Conservation (phyloP, 2,797 vertebrate species). For the Squalus acanthias region DNA sequence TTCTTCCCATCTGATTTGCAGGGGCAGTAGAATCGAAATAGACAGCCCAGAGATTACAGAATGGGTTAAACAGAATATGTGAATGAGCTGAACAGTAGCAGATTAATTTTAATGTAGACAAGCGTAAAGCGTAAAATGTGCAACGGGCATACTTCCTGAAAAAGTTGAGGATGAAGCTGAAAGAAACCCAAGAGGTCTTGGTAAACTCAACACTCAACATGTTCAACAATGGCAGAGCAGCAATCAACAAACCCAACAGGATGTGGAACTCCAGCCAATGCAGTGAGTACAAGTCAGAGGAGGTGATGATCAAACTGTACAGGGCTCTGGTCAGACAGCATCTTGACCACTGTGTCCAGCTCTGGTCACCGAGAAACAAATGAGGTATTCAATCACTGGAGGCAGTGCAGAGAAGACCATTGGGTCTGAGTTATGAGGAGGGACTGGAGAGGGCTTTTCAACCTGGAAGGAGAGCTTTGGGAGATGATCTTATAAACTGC, state of each 20-base stretch:
- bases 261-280: neutral
- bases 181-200: neutral
- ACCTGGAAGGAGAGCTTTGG: neutral
- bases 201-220: neutral
- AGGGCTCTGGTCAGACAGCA: neutral
- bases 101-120: neutral
- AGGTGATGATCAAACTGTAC: neutral
- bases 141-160: neutral
- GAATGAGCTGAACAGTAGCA: neutral
- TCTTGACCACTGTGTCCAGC: neutral
- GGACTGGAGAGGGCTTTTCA: neutral
- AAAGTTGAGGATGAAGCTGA: neutral
- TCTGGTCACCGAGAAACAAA: neutral
- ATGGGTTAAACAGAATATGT: neutral
- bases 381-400: no score
- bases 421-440: neutral
- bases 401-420: neutral
- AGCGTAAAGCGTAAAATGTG: neutral
- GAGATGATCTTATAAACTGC: neutral
- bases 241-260: neutral
- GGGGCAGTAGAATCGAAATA: neutral
- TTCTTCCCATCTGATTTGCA: neutral
- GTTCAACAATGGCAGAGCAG: neutral
- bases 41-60: neutral
- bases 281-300: neutral